Percentiles rank a stretch among this genome's conserved stretches.
phyloP scores from a whole-genome alignment of 2,888 invertebrate genomes.

The Holacanthella duospinosa region DNA sequence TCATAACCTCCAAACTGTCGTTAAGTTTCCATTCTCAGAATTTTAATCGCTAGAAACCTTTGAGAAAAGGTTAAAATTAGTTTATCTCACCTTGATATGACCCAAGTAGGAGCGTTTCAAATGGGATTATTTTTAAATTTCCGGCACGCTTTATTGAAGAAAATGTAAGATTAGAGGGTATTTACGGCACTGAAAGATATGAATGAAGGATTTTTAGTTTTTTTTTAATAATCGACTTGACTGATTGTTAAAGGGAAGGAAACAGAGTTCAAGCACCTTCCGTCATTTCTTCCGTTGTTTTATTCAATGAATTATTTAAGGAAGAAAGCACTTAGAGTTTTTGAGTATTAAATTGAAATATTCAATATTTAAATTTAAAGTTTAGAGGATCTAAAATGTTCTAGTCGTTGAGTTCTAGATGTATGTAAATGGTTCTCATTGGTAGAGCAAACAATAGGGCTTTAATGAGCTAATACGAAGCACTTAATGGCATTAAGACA shows the following conservation, averaged over 20 bases:
- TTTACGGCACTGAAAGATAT: not conserved
- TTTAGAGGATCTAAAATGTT: not conserved
- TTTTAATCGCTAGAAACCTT: not conserved
- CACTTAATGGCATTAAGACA: not conserved
- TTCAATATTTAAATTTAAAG: not conserved
- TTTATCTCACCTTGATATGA: no score
- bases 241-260: constrained; percentile 7
- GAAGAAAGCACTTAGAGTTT: not conserved
- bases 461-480: not conserved
- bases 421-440: not conserved
- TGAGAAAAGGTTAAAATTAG: not conserved
- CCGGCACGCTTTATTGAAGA: not conserved
- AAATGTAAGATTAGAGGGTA: no score
- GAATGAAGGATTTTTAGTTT: not conserved
- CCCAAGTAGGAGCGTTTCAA: no score
- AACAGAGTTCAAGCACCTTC: constrained; percentile 17
- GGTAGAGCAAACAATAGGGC: not conserved
- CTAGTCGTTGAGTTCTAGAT: constrained; percentile 6
- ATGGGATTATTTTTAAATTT: not conserved
- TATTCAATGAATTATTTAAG: not conserved
- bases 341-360: not conserved
- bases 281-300: not conserved
- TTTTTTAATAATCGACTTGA: not conserved
- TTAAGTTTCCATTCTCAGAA: not conserved
- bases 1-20: not conserved